Evolutionary conservation across 2,797 vertebrate genomes (phyloP), one percentile per base, ranked within the genome.

Genomic region (Bovichtus variegatus): DNA sequence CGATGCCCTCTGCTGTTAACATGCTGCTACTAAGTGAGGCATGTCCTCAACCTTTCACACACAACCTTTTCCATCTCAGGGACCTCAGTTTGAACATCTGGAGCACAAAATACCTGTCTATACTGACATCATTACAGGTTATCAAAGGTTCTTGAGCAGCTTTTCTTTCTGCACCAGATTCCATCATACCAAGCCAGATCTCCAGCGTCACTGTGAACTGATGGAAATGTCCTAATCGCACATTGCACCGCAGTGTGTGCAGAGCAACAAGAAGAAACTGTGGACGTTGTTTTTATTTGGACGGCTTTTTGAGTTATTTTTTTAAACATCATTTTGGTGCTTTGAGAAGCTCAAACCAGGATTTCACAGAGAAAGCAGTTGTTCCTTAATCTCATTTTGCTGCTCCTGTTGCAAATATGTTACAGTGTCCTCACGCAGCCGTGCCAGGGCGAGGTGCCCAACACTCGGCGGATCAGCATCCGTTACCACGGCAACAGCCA

Each of bases 401-500:
- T 61, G 69, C 57, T 58, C 16, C 64, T 38, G 47, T 53, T 70
- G 54, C 66, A 67, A 78, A 76, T 55, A 78, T 71, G 83, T 67
- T 66, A 55, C 79, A 53, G 64, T 23, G 72, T 76, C 80, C 50
- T 81, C 82, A n/a, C 23, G 0, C 74, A 23, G 55, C 43, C 3
- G 67, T 62, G 75, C 75, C 88, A 81, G 72, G 83, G 75, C 57
- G 29, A 65, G 55, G 25, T 73, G 80, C 83, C 75, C 82, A 16
- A 16, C 63, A 1, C 77, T 77, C 74, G 43, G 79, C 63, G 51
- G 65, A 83, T 80, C 82, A 83, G 89, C 89, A 90, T 91, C 83
- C 19, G 89, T 91, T 90, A 78, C 91, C 59, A 83, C 84, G 66
- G 89, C 68, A 92, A 92, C 89, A 81, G 66, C 58, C 76, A 11